A percentile compares a stretch with the other conserved stretches of the same genome.
Evolutionary conservation across 2,888 invertebrate species (phyloP).

Genomic region (Drosophila tripunctata): DNA sequence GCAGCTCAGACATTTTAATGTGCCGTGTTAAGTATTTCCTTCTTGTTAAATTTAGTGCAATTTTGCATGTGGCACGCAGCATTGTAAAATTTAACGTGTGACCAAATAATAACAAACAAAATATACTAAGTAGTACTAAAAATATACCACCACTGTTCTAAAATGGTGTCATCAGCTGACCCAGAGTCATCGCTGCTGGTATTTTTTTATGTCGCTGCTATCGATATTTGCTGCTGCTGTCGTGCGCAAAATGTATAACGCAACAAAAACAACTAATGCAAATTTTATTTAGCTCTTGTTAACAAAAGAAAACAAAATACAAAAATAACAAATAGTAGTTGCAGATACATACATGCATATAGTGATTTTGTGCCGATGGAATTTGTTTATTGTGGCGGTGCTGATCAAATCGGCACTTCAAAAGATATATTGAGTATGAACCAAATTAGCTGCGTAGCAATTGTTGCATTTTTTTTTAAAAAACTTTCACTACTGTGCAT

Average conservation of each 20-base stretch:
- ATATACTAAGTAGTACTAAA: not conserved
- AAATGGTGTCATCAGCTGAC: not conserved
- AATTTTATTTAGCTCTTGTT: conserved; percentile 32
- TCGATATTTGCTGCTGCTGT: too few relatives aligned
- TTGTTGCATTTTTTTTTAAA: conserved; percentile 26
- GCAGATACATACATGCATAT: conserved; percentile 5
- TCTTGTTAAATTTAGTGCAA: conserved; percentile 28
- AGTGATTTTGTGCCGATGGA: conserved; percentile 73
- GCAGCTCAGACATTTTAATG: conserved; percentile 67
- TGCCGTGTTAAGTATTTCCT: conserved; percentile 1
- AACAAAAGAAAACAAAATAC: conserved; percentile 26
- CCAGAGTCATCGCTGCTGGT: too few relatives aligned
- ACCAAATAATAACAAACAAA: not conserved
- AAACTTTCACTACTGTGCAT: conserved; percentile 34
- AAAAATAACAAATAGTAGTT: conserved; percentile 28
- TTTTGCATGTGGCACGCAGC: conserved; percentile 61
- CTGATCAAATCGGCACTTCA: conserved; percentile 78
- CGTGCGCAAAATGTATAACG: conserved; percentile 31
- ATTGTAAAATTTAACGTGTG: conserved; percentile 31
- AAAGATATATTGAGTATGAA: conserved; percentile 82
- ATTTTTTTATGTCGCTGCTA: too few relatives aligned
- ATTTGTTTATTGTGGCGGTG: conserved; percentile 83
- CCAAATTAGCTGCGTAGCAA: not conserved
- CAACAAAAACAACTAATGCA: conserved; percentile 44
- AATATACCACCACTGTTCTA: not conserved